phyloP scores from a whole-genome alignment of 2,888 invertebrate species.

The Mimumesa dahlbomi region DNA sequence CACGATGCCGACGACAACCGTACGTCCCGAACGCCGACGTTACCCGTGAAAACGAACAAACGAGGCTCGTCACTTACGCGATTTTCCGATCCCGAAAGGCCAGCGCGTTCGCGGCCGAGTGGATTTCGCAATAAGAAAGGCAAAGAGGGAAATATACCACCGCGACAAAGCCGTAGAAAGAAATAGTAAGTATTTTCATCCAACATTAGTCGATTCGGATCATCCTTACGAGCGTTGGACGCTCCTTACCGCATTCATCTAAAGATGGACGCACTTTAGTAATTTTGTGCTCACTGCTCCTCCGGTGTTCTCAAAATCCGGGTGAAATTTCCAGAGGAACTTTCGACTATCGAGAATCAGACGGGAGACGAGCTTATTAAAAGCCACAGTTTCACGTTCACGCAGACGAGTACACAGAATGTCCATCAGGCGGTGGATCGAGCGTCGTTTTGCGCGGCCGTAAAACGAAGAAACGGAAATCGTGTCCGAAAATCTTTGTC shows the following conservation, averaged over 20 bases:
- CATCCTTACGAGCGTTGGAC: no score
- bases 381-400: no score
- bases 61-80: conserved; percentile 61
- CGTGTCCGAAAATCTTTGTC: conserved; percentile 29
- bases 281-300: no score
- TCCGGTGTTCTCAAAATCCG: no score
- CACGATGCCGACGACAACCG: conserved; percentile 39
- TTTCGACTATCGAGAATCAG: no score
- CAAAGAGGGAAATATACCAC: conserved; percentile 3
- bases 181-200: neutral
- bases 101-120: conserved; percentile 26
- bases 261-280: no score
- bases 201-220: neutral
- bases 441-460: neutral
- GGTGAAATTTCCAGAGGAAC: no score
- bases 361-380: no score
- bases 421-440: no score
- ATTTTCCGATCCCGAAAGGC: conserved; percentile 57
- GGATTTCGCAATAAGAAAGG: conserved; percentile 31
- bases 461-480: conserved; percentile 18
- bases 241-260: no score
- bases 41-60: conserved; percentile 56
- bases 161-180: conserved; percentile 29
- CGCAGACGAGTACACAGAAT: no score
- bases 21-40: conserved; percentile 25